phyloP scores from a whole-genome alignment of 2,797 vertebrate genomes.

The Sebastes variabilis region DNA sequence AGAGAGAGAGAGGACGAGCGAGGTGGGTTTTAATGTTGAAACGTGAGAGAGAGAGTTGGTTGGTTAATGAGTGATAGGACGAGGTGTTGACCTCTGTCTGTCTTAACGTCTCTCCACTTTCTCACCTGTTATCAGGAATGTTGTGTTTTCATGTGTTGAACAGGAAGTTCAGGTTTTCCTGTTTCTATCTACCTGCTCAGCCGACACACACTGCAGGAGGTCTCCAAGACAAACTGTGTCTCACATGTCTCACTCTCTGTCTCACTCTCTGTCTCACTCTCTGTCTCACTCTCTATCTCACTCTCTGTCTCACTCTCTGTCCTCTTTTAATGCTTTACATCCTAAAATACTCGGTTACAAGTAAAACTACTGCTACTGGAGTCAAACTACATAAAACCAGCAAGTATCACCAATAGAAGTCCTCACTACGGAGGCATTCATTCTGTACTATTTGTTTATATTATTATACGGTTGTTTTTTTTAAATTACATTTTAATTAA shows the following conservation, averaged over 20 bases:
- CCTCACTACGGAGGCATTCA: too few relatives aligned
- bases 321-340: too few relatives aligned
- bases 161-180: neutral
- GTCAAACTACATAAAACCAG: too few relatives aligned
- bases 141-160: neutral
- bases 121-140: neutral
- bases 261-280: neutral
- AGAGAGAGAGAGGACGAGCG: conserved; percentile 34
- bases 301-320: neutral
- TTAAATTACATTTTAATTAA: too few relatives aligned
- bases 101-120: too few relatives aligned
- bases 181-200: too few relatives aligned
- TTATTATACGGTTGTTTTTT: too few relatives aligned
- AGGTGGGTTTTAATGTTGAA: conserved; percentile 59
- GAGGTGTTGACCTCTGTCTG: neutral
- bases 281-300: neutral
- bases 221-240: neutral
- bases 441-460: too few relatives aligned
- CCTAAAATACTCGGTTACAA: too few relatives aligned
- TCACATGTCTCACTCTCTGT: neutral
- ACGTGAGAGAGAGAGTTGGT: neutral
- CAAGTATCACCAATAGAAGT: too few relatives aligned
- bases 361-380: too few relatives aligned
- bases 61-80: conserved; percentile 55
- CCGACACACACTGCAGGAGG: neutral